phyloP scores from a whole-genome alignment of 2,888 invertebrate species.

The Malthinus flaveolus region DNA sequence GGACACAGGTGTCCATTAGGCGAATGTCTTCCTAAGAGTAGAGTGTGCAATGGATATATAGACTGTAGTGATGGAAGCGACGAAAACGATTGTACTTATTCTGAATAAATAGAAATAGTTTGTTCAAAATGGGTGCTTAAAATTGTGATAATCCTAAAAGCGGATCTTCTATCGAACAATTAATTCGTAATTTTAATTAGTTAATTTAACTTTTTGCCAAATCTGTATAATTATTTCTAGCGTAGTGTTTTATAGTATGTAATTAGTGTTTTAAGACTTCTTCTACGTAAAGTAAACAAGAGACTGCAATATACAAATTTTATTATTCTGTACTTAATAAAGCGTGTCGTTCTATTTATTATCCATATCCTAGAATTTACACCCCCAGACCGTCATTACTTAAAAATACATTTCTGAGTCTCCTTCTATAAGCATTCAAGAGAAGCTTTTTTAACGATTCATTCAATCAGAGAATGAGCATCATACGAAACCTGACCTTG shows the following conservation, averaged over 20 bases:
- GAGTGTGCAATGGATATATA: constrained; percentile 76
- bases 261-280: constrained; percentile 7
- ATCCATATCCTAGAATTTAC: no score
- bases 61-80: constrained; percentile 79
- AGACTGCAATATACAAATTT: constrained; percentile 16
- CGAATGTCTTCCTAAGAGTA: constrained; percentile 70
- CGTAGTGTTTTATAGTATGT: constrained; percentile 3
- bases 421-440: no score
- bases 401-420: no score
- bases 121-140: constrained; percentile 16
- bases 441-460: no score
- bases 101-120: not conserved
- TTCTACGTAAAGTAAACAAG: constrained; percentile 11
- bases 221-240: not conserved
- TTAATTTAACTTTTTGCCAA: constrained; percentile 19
- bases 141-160: constrained; percentile 15
- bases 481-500: no score
- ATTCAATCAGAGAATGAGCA: no score
- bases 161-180: not conserved
- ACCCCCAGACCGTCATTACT: no score
- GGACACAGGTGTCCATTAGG: constrained; percentile 78
- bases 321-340: constrained; percentile 2
- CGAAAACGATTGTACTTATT: constrained; percentile 61
- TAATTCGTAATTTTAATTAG: constrained; percentile 1
- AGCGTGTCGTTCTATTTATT: not conserved